A percentile compares a stretch with the other conserved stretches of the same genome.
phyloP scores from a whole-genome alignment of 2,797 vertebrate genomes.

The Uromys caudimaculatus region DNA sequence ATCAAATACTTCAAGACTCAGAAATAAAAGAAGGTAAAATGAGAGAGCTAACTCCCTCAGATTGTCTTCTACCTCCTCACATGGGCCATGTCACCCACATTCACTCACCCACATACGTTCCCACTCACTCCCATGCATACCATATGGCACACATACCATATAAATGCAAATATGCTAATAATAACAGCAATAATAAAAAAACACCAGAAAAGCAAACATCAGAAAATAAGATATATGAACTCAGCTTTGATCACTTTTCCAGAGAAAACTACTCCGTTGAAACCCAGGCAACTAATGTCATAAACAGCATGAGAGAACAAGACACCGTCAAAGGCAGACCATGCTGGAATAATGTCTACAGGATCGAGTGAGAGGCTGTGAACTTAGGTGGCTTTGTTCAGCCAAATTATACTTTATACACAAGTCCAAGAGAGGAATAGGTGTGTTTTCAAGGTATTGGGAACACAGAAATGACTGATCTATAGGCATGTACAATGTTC shows the following conservation, averaged over 20 bases:
- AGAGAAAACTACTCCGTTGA: neutral
- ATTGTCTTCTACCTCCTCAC: neutral
- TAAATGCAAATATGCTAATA: neutral
- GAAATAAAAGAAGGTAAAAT: neutral
- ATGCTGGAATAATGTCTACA: neutral
- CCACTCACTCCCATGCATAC: neutral
- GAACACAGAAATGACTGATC: neutral
- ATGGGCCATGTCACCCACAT: too few relatives aligned
- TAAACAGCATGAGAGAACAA: neutral
- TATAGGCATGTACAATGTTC: neutral
- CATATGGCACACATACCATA: neutral
- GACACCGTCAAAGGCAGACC: neutral
- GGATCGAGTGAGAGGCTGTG: neutral
- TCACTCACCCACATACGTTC: too few relatives aligned
- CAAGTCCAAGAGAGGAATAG: neutral
- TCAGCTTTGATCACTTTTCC: neutral
- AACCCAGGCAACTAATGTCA: neutral
- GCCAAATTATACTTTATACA: neutral
- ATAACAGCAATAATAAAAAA: neutral
- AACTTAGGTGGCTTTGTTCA: too few relatives aligned
- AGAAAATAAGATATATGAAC: neutral
- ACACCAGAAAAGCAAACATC: neutral
- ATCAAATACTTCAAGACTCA: too few relatives aligned
- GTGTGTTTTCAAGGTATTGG: neutral
- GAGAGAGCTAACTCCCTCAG: neutral